phyloP scores from a whole-genome alignment of 1,140 invertebrate species.

The Drosophila serrata region DNA sequence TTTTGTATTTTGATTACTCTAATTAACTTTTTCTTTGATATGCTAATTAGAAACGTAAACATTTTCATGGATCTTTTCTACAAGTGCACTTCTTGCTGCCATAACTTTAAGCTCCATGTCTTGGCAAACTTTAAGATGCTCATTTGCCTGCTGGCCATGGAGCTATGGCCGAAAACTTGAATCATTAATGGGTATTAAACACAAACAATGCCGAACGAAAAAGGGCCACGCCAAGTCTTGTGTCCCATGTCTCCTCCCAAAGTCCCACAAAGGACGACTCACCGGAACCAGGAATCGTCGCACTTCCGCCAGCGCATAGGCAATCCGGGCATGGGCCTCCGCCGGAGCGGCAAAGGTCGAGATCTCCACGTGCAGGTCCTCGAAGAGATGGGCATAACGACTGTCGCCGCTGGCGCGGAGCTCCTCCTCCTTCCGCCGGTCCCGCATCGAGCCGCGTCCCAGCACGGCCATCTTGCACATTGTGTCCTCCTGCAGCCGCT shows the following conservation, averaged over 20 bases:
- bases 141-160: constrained; percentile 18
- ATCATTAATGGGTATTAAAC: constrained; percentile 63
- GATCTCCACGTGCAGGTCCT: constrained; percentile 96
- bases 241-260: neutral
- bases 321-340: constrained; percentile 95
- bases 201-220: constrained; percentile 40
- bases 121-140: constrained; percentile 60
- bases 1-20: too few species aligned
- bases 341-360: constrained; percentile 93
- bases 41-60: neutral
- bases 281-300: constrained; percentile 91
- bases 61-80: neutral
- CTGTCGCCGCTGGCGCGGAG: constrained; percentile 92
- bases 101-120: constrained; percentile 46
- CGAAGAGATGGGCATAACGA: constrained; percentile 95
- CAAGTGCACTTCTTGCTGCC: neutral
- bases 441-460: constrained; percentile 95
- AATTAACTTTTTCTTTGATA: too few species aligned
- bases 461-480: constrained; percentile 97
- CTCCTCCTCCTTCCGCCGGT: constrained; percentile 96
- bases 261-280: constrained; percentile 71
- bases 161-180: constrained; percentile 25
- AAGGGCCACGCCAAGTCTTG: neutral
- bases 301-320: constrained; percentile 93
- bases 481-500: constrained; percentile 95